phyloP scores from a whole-genome alignment of 2,888 invertebrate species.

The Nycteola revayana region DNA sequence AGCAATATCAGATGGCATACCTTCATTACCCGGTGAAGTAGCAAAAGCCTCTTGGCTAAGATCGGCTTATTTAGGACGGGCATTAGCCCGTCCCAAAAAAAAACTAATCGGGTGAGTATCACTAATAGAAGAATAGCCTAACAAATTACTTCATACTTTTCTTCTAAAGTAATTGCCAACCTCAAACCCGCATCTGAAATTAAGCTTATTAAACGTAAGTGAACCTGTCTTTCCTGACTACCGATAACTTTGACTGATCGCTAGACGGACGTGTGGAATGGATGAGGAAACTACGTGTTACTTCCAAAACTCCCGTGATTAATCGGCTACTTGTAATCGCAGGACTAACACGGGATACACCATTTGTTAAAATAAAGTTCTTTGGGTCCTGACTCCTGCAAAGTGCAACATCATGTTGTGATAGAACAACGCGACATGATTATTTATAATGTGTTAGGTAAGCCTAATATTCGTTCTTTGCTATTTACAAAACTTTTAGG shows the following conservation, averaged over 20 bases:
- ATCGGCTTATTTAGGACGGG: too few relatives aligned
- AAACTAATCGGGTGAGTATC: too few relatives aligned
- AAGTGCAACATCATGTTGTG: slow-evolving; percentile 61
- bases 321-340: slow-evolving; percentile 76
- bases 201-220: slow-evolving; percentile 58
- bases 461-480: too few relatives aligned
- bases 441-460: slow-evolving; percentile 33
- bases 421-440: slow-evolving; percentile 47
- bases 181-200: slow-evolving; percentile 38
- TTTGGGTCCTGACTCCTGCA: slow-evolving; percentile 44
- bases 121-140: too few relatives aligned
- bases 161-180: slow-evolving; percentile 8
- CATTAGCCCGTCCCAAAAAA: too few relatives aligned
- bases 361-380: slow-evolving; percentile 63
- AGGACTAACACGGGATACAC: slow-evolving; percentile 68
- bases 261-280: slow-evolving; percentile 61
- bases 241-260: slow-evolving; percentile 76
- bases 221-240: slow-evolving; percentile 42
- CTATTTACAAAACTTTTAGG: too few relatives aligned
- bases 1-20: too few relatives aligned
- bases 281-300: slow-evolving; percentile 73
- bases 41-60: too few relatives aligned
- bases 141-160: too few relatives aligned
- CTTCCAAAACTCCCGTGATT: slow-evolving; percentile 63
- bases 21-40: too few relatives aligned